Evolutionary conservation across 1,140 invertebrate genomes (phyloP).

Genomic region (Tyrophagus putrescentiae): DNA sequence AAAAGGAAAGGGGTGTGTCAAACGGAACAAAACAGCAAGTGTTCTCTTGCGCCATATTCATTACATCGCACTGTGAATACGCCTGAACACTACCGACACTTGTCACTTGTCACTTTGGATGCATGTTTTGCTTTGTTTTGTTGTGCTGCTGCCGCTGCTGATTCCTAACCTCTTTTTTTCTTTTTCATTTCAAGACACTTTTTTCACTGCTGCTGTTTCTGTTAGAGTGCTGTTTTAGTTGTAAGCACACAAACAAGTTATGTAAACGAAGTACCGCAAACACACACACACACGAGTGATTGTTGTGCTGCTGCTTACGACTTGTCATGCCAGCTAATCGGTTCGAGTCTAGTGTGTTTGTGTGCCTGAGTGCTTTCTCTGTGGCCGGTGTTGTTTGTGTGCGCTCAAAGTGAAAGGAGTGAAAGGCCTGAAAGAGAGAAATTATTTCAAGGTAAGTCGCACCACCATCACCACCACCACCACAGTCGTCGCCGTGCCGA

Average conservation of each 20-base stretch:
- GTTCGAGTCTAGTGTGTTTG: not conserved
- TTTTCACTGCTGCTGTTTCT: too few relatives aligned
- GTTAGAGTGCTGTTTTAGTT: not conserved
- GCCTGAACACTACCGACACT: too few relatives aligned
- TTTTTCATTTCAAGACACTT: not conserved
- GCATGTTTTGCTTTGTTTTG: too few relatives aligned
- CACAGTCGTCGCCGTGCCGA: too few relatives aligned
- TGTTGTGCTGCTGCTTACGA: not conserved
- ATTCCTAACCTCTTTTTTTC: not conserved
- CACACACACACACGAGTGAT: too few relatives aligned
- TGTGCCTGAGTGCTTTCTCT: not conserved
- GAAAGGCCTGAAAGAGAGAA: not conserved
- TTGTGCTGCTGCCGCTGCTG: not conserved
- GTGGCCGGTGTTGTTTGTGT: too few relatives aligned
- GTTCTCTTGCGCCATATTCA: too few relatives aligned
- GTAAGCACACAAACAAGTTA: conserved; percentile 9
- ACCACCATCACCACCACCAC: too few relatives aligned
- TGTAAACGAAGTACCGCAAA: conserved; percentile 7
- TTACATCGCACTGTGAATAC: too few relatives aligned
- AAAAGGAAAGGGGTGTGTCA: too few relatives aligned
- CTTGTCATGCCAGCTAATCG: conserved; percentile 15
- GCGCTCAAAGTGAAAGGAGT: not conserved
- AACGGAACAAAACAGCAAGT: too few relatives aligned
- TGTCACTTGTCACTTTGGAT: too few relatives aligned
- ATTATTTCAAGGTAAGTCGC: conserved; percentile 11